phyloP scores from a whole-genome alignment of 2,888 invertebrate genomes.

The Nasonovia ribisnigri region DNA sequence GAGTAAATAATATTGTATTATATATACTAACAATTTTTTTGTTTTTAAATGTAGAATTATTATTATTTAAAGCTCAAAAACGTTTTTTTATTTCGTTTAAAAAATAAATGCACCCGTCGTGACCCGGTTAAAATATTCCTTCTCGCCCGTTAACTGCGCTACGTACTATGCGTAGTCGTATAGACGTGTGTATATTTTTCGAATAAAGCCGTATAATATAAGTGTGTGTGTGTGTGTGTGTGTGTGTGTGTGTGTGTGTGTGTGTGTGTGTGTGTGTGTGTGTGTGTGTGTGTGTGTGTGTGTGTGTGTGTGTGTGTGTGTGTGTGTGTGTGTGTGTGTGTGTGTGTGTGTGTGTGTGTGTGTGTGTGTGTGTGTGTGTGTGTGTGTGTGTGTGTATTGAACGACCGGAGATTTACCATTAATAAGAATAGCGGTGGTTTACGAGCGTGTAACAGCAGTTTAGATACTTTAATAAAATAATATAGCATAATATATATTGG shows the following conservation, averaged over 20 bases:
- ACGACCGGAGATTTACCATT: not conserved
- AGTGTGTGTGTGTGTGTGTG: no score
- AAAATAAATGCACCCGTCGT: not conserved
- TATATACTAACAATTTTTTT: no score
- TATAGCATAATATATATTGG: not conserved
- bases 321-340: not conserved
- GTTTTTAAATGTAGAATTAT: not conserved
- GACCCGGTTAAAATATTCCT: not conserved
- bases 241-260: no score
- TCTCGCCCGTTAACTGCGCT: not conserved
- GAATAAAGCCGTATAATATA: no score
- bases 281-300: not conserved
- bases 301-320: not conserved
- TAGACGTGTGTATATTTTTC: not conserved
- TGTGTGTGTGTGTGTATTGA: not conserved
- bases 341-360: not conserved
- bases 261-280: not conserved
- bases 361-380: not conserved
- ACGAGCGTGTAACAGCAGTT: constrained; percentile 5
- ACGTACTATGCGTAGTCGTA: not conserved
- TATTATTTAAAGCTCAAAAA: not conserved
- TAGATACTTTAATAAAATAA: not conserved
- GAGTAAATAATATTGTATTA: not conserved
- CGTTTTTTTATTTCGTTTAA: not conserved
- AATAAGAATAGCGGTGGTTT: not conserved